These are phyloP conservation scores for Seriola quinqueradiata DNA, from an alignment of 2,113 vertebrate genomes.

Conservation along the genomic window DNA sequence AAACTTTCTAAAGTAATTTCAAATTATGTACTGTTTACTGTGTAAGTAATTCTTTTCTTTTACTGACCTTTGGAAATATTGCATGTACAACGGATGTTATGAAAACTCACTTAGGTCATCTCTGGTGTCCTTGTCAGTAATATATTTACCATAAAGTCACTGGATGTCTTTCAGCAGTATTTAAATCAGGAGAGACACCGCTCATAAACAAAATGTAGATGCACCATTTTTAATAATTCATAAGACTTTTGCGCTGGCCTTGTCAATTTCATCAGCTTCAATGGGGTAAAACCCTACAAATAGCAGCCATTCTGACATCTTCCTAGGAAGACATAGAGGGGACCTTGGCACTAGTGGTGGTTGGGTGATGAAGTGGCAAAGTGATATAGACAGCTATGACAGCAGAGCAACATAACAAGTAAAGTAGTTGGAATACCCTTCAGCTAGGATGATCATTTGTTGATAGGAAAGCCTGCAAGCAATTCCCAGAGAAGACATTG, in stretches of 20 bases:
- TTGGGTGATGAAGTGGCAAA: not conserved
- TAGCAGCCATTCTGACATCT: slow-evolving; percentile 9
- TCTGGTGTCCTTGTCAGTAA: not conserved
- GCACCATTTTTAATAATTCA: not conserved
- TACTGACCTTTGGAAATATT: not conserved
- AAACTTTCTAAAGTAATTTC: not conserved
- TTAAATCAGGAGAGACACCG: not conserved
- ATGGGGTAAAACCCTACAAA: slow-evolving; percentile 7
- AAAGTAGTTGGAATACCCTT: not conserved
- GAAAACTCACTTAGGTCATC: not conserved
- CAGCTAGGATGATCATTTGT: slow-evolving; percentile 7
- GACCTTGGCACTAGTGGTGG: not conserved
- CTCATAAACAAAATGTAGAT: not conserved
- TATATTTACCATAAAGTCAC: not conserved
- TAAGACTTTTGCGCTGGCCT: not conserved
- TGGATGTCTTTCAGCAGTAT: not conserved
- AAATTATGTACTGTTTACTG: not conserved
- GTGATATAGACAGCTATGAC: not conserved
- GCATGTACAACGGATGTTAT: not conserved
- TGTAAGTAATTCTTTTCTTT: not conserved
- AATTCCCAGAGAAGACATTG: not conserved
- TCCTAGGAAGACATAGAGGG: not conserved
- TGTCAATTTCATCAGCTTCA: slow-evolving; percentile 19
- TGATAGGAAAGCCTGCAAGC: slow-evolving; percentile 16
- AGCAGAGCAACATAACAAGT: not conserved